Base-by-base conservation (phyloP, 2,113 vertebrate genomes). In the Alces alces region DNA sequence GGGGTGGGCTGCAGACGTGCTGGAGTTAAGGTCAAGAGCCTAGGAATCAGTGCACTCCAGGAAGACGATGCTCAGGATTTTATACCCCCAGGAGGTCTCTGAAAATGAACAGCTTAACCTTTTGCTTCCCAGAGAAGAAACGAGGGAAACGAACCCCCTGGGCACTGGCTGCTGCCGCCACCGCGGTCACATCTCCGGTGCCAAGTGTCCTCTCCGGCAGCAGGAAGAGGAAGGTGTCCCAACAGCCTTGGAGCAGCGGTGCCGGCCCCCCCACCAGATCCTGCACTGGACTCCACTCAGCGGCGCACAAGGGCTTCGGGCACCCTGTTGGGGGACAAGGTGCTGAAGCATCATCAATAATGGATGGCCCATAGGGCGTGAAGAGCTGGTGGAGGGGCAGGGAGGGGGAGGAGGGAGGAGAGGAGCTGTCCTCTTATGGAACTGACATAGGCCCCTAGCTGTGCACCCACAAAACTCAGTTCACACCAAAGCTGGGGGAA, bases 231-330 rank as follows among this genome's bases (percentile, higher is more conserved):
- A 98, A 97, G 96, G 96, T 28, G 78, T 54, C 39, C 82, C 4
- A 21, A 97, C 70, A 96, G 45, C 95, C 0, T 4, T 54, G 64
- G 96, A 98, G 95, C 95, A 97, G 94, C 96, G 50, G 83, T 70
- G 39, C 39, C 0, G 88, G 90, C 94, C 89, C 83, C 98, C 97
- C 96, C 0, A 23, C 95, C 92, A 93, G 84, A 90, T 76, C 33
- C 50, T 76, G 96, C 95, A 98, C 93, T 98, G 98, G 98, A 93
- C 84, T 28, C 10, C 0, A 91, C 98, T 79, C 97, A 98, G 98
- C 17, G 0, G 97, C 96, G 90, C 95, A 96, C 96, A 98, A 91
- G 97, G 89, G 82, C 96, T 97, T 93, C 1, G 50, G n/a, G 3
- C 94, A 97, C 97, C 89, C 86, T 7, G 45, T 50, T 58, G 83